Base-by-base conservation (phyloP, 2,888 invertebrate species). In the Ecdyonurus torrentis region DNA sequence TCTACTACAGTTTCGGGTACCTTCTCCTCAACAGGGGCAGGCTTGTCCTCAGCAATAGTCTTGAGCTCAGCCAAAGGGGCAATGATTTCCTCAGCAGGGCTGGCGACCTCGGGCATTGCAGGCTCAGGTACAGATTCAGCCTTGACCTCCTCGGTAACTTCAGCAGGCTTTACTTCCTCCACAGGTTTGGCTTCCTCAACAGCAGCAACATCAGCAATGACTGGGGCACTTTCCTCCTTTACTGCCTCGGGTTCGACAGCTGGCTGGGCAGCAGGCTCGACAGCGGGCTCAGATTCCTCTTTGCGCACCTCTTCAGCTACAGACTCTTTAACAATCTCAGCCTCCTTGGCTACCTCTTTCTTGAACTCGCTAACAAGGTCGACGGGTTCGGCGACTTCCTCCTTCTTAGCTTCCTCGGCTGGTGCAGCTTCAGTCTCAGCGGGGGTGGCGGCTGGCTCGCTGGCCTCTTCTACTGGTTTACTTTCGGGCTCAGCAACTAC, bases 361-460 rank as follows among this genome's bases (percentile, higher is more conserved):
- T 15, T 5, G 37, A 37, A 37, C 37, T 37, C 37, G 37, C 15
- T 37, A 15, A 15, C 37, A 37, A 37, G 37, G 15, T 37, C 37
- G 7, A 37, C 37, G 5, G 37, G 37, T 37, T 37, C 37, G 5
- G 37, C 37, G 15, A 37, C 37, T 15, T 37, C 37, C 15, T 37
- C 37, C 37, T 37, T 37, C 37, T 15, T 37, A 10, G 15, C 37
- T 37, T 37, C 37, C 5, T 37, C 37, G 15, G 37, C 37, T 37
- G 37, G 37, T 37, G 37, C 37, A 37, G 37, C 37, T 15, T 37
- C 37, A 37, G 37, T 15, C 2, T 59, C 61, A 2, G 66, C 61
- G 3, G 67, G 68, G n/a, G 70, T 66, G 18, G 64, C 66, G 23
- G 67, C 68, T 18, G 70, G 67, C 19, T 67, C 67, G 1, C 68